Base-by-base conservation (phyloP, 2,113 vertebrate species). In the Hylia prasina region DNA sequence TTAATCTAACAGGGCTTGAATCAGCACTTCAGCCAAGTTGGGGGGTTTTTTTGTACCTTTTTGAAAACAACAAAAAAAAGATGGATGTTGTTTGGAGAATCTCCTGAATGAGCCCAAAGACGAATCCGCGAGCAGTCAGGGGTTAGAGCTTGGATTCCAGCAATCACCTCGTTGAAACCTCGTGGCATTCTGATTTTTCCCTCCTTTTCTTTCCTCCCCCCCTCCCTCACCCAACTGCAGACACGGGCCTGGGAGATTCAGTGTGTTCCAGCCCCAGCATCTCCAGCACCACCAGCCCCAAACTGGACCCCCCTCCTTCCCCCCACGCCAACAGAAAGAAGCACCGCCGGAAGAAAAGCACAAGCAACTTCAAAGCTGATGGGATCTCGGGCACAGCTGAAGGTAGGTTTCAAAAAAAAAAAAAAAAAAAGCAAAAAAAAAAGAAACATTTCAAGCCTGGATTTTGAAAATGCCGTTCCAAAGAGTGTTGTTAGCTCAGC, bases 251-350 rank as follows among this genome's bases (percentile, higher is more conserved):
- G 84, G 99, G 99, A 8, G 99, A 99, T 95, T 99, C 99, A 1
- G 98, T 99, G 91, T 99, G 99, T 71, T 99, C 99, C 94, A 99
- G 99, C 97, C 99, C 99, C 60, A 99, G 99, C 63, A 98, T 99
- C 95, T 99, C 99, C 96, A 99, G 98, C 77, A 99, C 98, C 61
- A 99, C 99, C 77, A 99, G 99, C 93, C 99, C 99, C 75, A 99
- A 99, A 96, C 98, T 99, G 69, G 99, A 99, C 73, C 99, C 99
- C 6, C 99, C 99, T 27, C 99, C 99, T 10, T 99, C 99, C 31
- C 99, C 99, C 22, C 99, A 99, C 11, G 99, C 99, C 97, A 99
- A 99, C 98, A 98, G 99, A 92, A 99, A 99, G 98, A 99, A 99
- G 82, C 99, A 99, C 95, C 98, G 99, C 10, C 94, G 99, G 98